Evolutionary conservation across 2,113 vertebrate species (phyloP).

Genomic region (Falco punctatus): DNA sequence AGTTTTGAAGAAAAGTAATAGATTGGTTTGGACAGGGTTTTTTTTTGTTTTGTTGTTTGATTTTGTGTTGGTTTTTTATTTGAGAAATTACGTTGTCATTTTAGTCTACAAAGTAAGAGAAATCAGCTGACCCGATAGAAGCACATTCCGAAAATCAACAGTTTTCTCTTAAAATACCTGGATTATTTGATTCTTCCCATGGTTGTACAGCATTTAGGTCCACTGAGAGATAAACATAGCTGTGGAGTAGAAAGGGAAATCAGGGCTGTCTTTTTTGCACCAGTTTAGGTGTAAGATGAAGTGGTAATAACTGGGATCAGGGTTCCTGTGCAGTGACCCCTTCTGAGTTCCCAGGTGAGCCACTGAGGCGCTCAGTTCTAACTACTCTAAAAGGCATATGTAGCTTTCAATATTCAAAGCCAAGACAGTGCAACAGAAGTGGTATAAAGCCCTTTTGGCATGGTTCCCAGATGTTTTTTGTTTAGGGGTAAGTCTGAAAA

Average conservation of each 20-base stretch:
- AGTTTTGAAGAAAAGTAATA: constrained; percentile 4
- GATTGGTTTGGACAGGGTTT: not conserved
- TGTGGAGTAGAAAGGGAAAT: not conserved
- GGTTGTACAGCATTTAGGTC: not conserved
- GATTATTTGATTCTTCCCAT: not conserved
- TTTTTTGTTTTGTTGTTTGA: not conserved
- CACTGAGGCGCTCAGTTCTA: accelerated
- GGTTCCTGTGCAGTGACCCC: not conserved
- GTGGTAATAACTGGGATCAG: not conserved
- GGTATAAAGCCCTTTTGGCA: not conserved
- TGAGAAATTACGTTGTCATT: not conserved
- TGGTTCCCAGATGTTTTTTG: not conserved
- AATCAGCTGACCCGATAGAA: not conserved
- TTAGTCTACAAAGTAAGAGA: not conserved
- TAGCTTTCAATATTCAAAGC: not conserved
- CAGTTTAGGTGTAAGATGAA: not conserved
- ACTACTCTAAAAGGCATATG: not conserved
- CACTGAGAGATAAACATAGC: not conserved
- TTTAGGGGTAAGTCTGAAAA: not conserved
- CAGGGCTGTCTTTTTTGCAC: not conserved
- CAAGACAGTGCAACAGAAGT: not conserved
- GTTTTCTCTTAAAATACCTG: not conserved
- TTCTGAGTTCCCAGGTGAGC: not conserved
- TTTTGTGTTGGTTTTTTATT: not conserved
- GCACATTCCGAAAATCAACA: not conserved